Base-by-base conservation (phyloP, 2,888 invertebrate species). In the Parochlus steinenii region DNA sequence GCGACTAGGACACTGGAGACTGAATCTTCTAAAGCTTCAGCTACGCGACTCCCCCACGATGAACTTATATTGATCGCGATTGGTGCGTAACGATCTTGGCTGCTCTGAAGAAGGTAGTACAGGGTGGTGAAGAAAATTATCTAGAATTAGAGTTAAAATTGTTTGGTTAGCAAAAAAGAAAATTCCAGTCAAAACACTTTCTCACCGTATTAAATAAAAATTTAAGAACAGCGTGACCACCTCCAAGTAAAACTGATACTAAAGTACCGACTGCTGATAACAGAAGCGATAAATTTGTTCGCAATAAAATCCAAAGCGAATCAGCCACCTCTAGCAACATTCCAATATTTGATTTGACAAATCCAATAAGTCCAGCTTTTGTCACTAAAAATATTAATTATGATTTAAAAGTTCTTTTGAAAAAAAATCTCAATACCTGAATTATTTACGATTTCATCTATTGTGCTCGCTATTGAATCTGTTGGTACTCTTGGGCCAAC, bases 91-190 rank as follows among this genome's bases (percentile, higher is more conserved):
- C 85, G 66, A 56, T 25, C 11, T 16, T 31, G 16, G 33, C 39
- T 33, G 26, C 7, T 83, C 43, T 82, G 87, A 42, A 98, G 64
- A 33, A 98, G 66, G 58, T 97, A 98, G 62, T 95, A 98, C 6
- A 98, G 63, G 0, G 95, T 87, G 3, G 97, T 95, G 51, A 97
- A 74, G 61, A 98, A 98, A 14, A 98, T 89, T 42, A 95, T 76
- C 93, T 93, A 53, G 4, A 59, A 60, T 35, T 19, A 20, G 15
- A 11, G 10, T 6, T 26, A 11, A 26, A 26, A 26, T 6, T 11
- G 23, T 28, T 22, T 28, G 19, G 20, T 30, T 12, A n/a, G 2
- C 26, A 29, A 47, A 39, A 17, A 31, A 27, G 12, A 28, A 27
- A 33, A 10, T 6, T 23, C 16, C 23, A 31, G 38, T 31, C 34